Conservation (phyloP, 53 echinoderm and acorn worm species). For the Stichopus horrens region DNA sequence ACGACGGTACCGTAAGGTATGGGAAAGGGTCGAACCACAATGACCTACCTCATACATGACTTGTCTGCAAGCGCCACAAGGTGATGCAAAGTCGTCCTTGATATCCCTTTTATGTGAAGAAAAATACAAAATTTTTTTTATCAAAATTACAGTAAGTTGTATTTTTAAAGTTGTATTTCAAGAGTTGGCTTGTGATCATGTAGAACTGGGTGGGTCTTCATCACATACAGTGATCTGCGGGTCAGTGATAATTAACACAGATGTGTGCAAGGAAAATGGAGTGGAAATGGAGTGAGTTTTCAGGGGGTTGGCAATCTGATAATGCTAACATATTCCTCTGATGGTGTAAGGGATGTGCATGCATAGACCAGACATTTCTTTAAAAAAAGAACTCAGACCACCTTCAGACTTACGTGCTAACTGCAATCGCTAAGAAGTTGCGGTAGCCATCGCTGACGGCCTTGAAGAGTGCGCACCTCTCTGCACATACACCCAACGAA, state of each 20-base stretch:
- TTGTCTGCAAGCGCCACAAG: slow-evolving; percentile 95
- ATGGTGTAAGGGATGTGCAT: background rate
- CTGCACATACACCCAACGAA: slow-evolving; percentile 83
- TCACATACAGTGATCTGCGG: no score
- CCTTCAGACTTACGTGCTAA: slow-evolving; percentile 56
- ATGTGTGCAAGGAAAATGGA: no score
- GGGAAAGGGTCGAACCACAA: background rate
- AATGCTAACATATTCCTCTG: background rate
- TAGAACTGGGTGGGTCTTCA: no score
- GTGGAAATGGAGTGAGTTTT: no score
- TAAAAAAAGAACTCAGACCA: background rate
- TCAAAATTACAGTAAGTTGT: no score
- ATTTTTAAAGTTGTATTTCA: no score
- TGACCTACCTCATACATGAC: slow-evolving; percentile 90
- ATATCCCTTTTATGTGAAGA: slow-evolving; percentile 63
- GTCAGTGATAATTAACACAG: no score
- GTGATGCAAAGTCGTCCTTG: slow-evolving; percentile 62
- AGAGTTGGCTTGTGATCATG: no score
- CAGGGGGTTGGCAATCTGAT: no score
- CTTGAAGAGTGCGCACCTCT: slow-evolving; percentile 86
- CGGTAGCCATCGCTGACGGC: slow-evolving; percentile 76
- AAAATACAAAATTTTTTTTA: background rate
- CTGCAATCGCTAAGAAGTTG: slow-evolving; percentile 76
- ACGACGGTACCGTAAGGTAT: no score
- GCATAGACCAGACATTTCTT: background rate